Conservation (phyloP, 2,113 vertebrate genomes). For the Vimba vimba region DNA sequence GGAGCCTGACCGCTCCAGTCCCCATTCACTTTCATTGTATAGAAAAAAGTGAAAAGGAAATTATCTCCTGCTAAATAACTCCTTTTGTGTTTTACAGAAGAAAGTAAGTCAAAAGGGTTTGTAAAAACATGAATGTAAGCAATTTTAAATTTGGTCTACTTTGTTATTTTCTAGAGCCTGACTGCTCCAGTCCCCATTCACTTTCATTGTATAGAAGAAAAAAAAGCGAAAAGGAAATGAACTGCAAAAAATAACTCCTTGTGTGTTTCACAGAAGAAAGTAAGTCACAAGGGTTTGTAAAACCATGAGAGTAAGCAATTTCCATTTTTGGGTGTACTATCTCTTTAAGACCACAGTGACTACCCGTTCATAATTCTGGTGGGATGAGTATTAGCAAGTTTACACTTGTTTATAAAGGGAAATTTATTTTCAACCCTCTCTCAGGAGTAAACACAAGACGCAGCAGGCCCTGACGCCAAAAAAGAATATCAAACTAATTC, state of each 20-base stretch:
- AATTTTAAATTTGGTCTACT: too few species aligned
- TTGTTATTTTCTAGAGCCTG: too few species aligned
- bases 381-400: constrained; percentile 72
- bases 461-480: constrained; percentile 73
- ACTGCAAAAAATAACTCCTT: background rate
- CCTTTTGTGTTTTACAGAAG: too few species aligned
- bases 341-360: constrained; percentile 27
- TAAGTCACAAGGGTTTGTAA: background rate
- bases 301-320: background rate
- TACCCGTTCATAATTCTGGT: background rate
- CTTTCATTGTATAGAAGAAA: background rate
- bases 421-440: constrained; percentile 75
- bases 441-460: constrained; percentile 75
- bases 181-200: background rate
- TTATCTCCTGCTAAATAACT: too few species aligned
- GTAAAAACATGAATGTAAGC: too few species aligned
- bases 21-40: too few species aligned
- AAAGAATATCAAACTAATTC: constrained; percentile 69
- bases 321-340: background rate
- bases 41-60: too few species aligned
- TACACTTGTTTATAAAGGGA: constrained; percentile 76
- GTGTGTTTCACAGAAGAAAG: background rate
- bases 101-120: too few species aligned
- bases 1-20: too few species aligned
- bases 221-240: background rate